Evolutionary conservation across 2,797 vertebrate species (phyloP).

Genomic region (Chromis chromis): DNA sequence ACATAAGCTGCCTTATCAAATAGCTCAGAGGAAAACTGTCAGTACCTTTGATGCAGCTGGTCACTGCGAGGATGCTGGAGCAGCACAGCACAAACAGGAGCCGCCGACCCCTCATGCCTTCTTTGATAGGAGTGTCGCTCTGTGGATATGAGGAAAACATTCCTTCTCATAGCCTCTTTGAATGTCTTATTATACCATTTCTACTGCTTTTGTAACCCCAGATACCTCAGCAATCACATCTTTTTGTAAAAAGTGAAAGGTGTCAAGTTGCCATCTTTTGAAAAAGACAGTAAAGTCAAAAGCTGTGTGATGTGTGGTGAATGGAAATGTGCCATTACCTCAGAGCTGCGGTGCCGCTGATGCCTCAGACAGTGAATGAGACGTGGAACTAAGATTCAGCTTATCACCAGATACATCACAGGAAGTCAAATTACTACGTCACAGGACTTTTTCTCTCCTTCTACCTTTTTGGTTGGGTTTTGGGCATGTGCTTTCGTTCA

Average conservation of each 20-base stretch:
- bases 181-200: too few relatives aligned
- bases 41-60: conserved; percentile 38
- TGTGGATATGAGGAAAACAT: conserved; percentile 5
- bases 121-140: conserved; percentile 7
- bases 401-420: conserved; percentile 47
- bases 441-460: not conserved
- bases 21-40: not conserved
- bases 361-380: conserved; percentile 55
- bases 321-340: conserved; percentile 51
- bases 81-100: conserved; percentile 53
- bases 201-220: not conserved
- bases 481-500: not conserved
- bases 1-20: not conserved
- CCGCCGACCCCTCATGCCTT: conserved; percentile 45
- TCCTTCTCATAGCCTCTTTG: not conserved
- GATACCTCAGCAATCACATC: not conserved
- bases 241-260: too few relatives aligned
- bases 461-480: not conserved
- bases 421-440: conserved; percentile 50
- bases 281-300: not conserved
- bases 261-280: too few relatives aligned
- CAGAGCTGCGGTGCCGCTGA: conserved; percentile 38
- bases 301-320: not conserved
- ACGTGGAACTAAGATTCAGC: conserved; percentile 32
- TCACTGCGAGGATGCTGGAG: conserved; percentile 16